Conservation (phyloP, 2,113 vertebrate genomes). For the Manacus vitellinus region DNA sequence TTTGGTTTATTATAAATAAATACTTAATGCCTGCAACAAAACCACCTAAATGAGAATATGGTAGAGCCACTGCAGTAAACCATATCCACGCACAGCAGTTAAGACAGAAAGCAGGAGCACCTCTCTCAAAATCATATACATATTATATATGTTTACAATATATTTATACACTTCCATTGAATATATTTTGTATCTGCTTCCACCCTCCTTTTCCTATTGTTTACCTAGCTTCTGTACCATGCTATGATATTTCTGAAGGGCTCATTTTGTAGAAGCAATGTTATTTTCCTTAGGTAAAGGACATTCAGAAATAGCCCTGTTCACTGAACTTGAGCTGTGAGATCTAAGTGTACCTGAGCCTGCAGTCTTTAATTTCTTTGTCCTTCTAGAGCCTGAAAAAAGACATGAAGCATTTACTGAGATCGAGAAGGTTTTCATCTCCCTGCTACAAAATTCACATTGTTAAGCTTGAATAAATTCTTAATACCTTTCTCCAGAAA, state of each 20-base stretch:
- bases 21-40: neutral
- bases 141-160: neutral
- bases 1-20: neutral
- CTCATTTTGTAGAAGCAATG: neutral
- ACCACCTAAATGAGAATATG: neutral
- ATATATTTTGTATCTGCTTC: neutral
- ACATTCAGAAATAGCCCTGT: neutral
- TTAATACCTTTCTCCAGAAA: neutral
- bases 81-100: neutral
- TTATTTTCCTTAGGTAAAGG: neutral
- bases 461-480: neutral
- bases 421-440: neutral
- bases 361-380: neutral
- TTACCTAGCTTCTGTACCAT: neutral
- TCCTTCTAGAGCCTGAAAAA: neutral
- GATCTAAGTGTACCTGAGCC: neutral
- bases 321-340: neutral
- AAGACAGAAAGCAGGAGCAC: neutral
- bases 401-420: neutral
- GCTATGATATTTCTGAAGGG: neutral
- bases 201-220: neutral
- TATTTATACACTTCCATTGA: neutral
- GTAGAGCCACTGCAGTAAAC: neutral
- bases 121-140: neutral
- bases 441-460: neutral